phyloP scores from a whole-genome alignment of 92 coral and sea anemone species.

The Muricea muricata region DNA sequence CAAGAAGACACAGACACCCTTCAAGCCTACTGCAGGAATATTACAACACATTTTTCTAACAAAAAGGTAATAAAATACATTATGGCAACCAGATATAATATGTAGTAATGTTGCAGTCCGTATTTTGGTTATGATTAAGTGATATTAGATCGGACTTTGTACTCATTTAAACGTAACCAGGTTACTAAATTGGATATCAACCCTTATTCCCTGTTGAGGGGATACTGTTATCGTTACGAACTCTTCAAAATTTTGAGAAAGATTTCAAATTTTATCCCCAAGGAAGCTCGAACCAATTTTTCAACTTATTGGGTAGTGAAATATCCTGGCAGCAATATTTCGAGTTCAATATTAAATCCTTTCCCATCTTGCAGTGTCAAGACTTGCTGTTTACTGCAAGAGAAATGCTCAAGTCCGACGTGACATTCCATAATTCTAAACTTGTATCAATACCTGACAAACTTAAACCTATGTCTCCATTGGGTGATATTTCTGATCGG shows the following conservation, averaged over 20 bases:
- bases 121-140: not conserved
- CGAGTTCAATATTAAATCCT: not conserved
- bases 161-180: too few species aligned
- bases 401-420: conserved; percentile 91
- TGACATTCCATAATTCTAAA: conserved; percentile 72
- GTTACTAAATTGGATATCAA: too few species aligned
- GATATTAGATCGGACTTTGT: too few species aligned
- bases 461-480: not conserved
- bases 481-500: not conserved
- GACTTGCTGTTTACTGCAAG: conserved; percentile 92
- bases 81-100: not conserved
- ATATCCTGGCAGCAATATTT: not conserved
- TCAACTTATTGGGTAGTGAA: not conserved
- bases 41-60: conserved; percentile 91
- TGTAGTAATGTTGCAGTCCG: not conserved
- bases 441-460: conserved; percentile 46
- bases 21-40: conserved; percentile 74
- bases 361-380: conserved; percentile 70
- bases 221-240: too few species aligned
- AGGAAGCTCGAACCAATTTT: too few species aligned
- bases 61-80: conserved; percentile 74
- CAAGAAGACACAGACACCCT: conserved; percentile 65
- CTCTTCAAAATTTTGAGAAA: too few species aligned
- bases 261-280: too few species aligned
- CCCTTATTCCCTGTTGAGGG: too few species aligned